A percentile compares a stretch with the other conserved stretches of the same genome.
Evolutionary conservation across 2,797 vertebrate genomes (phyloP).

Genomic region (Austrolebias charrua): DNA sequence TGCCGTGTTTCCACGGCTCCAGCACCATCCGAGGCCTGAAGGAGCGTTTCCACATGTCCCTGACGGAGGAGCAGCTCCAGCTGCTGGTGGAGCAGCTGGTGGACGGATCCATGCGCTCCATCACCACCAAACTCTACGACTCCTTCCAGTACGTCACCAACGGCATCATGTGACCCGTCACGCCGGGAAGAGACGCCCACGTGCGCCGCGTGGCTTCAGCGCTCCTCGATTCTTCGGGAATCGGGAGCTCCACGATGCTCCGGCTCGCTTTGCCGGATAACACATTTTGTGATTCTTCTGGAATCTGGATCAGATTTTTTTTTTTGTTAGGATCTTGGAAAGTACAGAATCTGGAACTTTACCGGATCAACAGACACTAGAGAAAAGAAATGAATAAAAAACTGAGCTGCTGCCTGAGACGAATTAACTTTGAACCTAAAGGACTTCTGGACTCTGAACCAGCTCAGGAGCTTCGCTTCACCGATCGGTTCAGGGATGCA

Average conservation of each 20-base stretch:
- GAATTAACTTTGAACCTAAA: conserved; percentile 1
- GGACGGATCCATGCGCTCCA: conserved; percentile 91
- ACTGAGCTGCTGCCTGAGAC: background rate
- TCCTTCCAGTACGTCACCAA: conserved; percentile 99
- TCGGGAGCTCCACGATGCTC: background rate
- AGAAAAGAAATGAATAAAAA: background rate
- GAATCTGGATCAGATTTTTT: conserved; percentile 15
- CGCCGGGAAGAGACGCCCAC: background rate
- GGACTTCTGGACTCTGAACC: conserved; percentile 9
- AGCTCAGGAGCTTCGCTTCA: background rate
- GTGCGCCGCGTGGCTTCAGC: background rate
- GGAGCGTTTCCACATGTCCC: conserved; percentile 96
- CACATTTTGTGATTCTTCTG: conserved; percentile 9
- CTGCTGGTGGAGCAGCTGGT: conserved; percentile 92
- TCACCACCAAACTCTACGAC: conserved; percentile 96
- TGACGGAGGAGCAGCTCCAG: conserved; percentile 98
- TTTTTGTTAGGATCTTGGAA: conserved; percentile 12
- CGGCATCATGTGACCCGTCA: conserved; percentile 90
- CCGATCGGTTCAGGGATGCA: background rate
- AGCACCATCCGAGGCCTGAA: conserved; percentile 93
- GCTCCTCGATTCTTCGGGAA: background rate
- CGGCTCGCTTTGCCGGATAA: conserved; percentile 5
- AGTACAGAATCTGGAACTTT: conserved; percentile 22
- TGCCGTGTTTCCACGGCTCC: conserved; percentile 93
- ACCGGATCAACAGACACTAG: conserved; percentile 6